Base-by-base conservation (phyloP, 2,797 vertebrate species). In the Karalla daura region DNA sequence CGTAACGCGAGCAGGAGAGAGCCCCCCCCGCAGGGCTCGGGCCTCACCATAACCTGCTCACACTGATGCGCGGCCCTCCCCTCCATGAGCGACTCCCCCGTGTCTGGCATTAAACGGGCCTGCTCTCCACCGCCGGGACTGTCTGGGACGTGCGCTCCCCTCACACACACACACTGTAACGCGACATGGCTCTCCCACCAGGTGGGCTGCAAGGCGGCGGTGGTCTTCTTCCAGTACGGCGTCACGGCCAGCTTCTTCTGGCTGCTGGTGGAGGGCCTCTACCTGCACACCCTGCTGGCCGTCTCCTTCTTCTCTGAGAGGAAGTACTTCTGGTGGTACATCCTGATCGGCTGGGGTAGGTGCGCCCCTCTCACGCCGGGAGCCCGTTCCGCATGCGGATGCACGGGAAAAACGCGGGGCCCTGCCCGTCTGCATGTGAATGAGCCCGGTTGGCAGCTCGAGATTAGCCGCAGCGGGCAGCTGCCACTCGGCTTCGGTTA, bases 301-400 rank as follows among this genome's bases (percentile, higher is more conserved):
- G 92, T 99, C 68, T 98, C 98, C 81, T 99, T 99, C 93, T 99
- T 99, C 92, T 98, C 97, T 0, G 96, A 99, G 90, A 95, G 92
- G 92, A 99, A 97, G 59, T 99, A 98, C 90, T 98, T 99, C 86
- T 98, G 98, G 96, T 96, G 97, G 94, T 99, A 98, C 93, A 97
- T 98, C 86, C 69, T 99, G 76, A 96, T 98, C 68, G 98, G 98
- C 65, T 99, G 98, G 98, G 97, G 98, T 99, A 94, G 0, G 96
- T 85, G 46, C 39, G 27, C 7, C 25, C 25, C 36, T 33, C 17
- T 47, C 20, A 2, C 45, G 39, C 11, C n/a, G n/a, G n/a, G 2
- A 13, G 28, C 13, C 59, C n/a, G 25, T 60, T 50, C n/a, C n/a
- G n/a, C n/a, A n/a, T n/a, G n/a, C n/a, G n/a, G n/a, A 63, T 52